A percentile compares a stretch with the other conserved stretches of the same genome.
Evolutionary conservation across 2,888 invertebrate genomes (phyloP).

Genomic region (Lissonota sp.): DNA sequence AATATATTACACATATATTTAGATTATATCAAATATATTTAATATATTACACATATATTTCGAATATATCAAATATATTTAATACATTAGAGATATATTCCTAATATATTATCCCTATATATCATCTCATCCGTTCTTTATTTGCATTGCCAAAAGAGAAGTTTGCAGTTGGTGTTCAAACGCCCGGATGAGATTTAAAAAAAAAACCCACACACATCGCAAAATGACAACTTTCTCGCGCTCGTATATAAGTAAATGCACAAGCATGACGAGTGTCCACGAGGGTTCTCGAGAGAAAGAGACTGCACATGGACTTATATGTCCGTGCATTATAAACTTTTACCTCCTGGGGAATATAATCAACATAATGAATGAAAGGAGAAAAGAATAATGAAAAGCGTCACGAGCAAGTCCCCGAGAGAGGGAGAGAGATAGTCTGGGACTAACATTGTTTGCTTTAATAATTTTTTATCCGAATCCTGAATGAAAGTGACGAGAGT

Average conservation of each 20-base stretch:
- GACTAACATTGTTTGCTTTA: not conserved
- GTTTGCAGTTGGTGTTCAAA: no score
- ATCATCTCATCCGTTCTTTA: no score
- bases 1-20: no score
- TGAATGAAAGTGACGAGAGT: not conserved
- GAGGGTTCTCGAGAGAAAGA: not conserved
- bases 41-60: no score
- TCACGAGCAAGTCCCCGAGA: not conserved
- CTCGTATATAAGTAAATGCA: slow-evolving; percentile 64
- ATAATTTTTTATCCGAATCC: not conserved
- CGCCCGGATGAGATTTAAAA: no score
- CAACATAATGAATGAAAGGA: not conserved
- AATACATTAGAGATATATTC: no score
- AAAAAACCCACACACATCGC: slow-evolving; percentile 22
- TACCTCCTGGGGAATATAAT: slow-evolving; percentile 1
- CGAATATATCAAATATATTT: no score
- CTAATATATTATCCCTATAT: no score
- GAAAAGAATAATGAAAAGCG: not conserved
- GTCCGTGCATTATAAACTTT: slow-evolving; percentile 22
- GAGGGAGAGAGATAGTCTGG: no score
- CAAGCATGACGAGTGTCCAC: slow-evolving; percentile 42
- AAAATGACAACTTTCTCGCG: slow-evolving; percentile 72
- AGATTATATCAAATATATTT: no score
- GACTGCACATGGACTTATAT: not conserved
- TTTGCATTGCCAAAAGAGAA: no score